Base-by-base conservation (phyloP, 2,888 invertebrate genomes). In the Subacronicta megacephala region DNA sequence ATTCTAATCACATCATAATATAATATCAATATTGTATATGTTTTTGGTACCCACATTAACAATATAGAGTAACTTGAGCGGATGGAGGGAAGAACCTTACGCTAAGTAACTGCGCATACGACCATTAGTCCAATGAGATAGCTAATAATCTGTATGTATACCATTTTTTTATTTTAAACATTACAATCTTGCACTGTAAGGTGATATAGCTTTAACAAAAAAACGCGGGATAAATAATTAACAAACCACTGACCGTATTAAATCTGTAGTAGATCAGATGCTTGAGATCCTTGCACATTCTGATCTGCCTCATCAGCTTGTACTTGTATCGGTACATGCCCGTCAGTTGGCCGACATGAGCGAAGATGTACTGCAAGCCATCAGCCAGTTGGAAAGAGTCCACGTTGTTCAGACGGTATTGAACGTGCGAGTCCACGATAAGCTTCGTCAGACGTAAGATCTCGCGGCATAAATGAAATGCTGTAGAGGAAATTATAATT, bases 281-380 rank as follows among this genome's bases (percentile, higher is more conserved):
- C 86, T 99, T 99, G 77, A 99, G 94, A 94, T 99, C 99, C 92
- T 99, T 99, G 95, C 99, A 99, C 99, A 99, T 99, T 46, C 99
- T 95, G 76, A 99, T 99, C 93, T 99, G 99, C 82, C 99, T 95
- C 99, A 99, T 99, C 52, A 99, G 95, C 89, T 99, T 99, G 94
- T 99, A 99, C 84, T 99, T 99, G 95, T 99, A 99, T 23, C 99
- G 96, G 94, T 99, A 99, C 99, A 99, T 99, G 87, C 99, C 99
- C 0, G 99, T 99, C 59, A 99, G 94, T 88, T 99, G 99, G 0
- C 99, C 99, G 7, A 99, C 99, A 84, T 99, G 99, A 0, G 99
- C 99, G 89, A 99, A 99, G 65, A 99, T 98, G 89, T 99, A 99
- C 90, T 99, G 99, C 35, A 99, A 93, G 9, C 99, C 99, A 88